Base-by-base conservation (phyloP, 2,888 invertebrate genomes). In the Hirtodrosophila alboralis region DNA sequence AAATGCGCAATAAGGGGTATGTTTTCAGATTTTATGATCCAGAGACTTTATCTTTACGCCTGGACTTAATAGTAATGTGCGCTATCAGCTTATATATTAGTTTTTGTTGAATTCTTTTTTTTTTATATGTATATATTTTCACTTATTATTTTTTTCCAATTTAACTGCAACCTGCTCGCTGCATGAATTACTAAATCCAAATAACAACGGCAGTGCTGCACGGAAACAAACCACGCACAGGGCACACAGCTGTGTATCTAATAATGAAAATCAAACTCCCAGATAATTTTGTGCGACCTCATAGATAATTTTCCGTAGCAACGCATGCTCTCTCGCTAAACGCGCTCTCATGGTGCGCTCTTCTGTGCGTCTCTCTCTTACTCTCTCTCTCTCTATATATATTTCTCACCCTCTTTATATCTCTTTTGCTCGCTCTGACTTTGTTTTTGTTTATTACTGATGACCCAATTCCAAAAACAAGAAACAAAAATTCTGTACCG, bases 211-310 rank as follows among this genome's bases (percentile, higher is more conserved):
- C 14, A 36, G 44, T 27, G 45, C 10, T 38, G 14, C 47, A 48
- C 27, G 16, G 56, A 66, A 62, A 62, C 53, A 37, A 51, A 54
- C 70, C 52, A 53, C 59, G 60, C 61, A 56, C 67, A 45, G 40
- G 31, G 58, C 64, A 41, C 43, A 9, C 73, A 76, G 80, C 81
- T 86, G 73, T 84, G 84, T 86, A 84, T 86, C 80, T 80, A 73
- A 80, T 62, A 73, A 80, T 49, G 76, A 84, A 80, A 84, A 76
- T 63, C 67, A 70, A 65, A 53, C 62, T 69, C 58, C 40, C 57
- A 66, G 65, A 71, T 68, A 81, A 60, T 53, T 80, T 58, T 59
- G 37, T 53, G 62, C 58, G 58, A 57, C 45, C 51, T 37, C 37
- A 27, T 18, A 84, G 74, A 77, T 74, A 73, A 66, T 27, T 60